Percentiles rank a stretch among this genome's conserved stretches.
Conservation (phyloP, 2,797 vertebrate species). For the Babyrousa celebensis region DNA sequence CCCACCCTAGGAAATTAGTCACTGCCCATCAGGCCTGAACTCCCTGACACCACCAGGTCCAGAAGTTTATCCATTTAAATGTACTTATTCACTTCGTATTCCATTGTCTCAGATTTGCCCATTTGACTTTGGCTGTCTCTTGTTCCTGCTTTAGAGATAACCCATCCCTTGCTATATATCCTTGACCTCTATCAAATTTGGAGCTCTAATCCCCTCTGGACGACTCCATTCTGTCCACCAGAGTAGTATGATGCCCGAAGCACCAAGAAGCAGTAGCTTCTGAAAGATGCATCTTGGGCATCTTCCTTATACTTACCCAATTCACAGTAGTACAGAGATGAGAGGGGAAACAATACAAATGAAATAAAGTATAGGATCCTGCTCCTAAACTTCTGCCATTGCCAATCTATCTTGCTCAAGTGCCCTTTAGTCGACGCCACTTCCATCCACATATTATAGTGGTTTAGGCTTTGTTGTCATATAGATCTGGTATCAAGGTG, state of each 20-base stretch:
- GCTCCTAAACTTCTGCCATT: background rate
- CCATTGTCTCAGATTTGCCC: background rate
- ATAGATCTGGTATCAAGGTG: background rate
- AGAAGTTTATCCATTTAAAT: background rate
- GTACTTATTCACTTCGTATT: background rate
- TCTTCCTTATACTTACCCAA: background rate
- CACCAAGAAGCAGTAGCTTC: background rate
- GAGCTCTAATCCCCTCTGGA: background rate
- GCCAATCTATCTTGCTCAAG: background rate
- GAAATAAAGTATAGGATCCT: background rate
- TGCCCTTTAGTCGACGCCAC: accelerated
- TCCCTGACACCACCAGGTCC: background rate
- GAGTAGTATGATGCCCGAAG: background rate
- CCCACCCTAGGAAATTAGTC: background rate
- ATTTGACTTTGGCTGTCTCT: background rate
- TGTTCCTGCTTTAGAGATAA: background rate
- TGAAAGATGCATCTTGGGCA: background rate
- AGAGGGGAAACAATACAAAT: background rate
- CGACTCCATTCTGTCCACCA: background rate
- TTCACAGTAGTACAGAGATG: background rate
- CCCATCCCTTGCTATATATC: background rate
- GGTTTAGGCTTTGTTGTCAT: background rate
- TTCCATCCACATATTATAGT: background rate
- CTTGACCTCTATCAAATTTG: background rate
- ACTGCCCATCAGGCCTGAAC: background rate